phyloP scores from a whole-genome alignment of 2,797 vertebrate species.

The Threskiornis aethiopicus region DNA sequence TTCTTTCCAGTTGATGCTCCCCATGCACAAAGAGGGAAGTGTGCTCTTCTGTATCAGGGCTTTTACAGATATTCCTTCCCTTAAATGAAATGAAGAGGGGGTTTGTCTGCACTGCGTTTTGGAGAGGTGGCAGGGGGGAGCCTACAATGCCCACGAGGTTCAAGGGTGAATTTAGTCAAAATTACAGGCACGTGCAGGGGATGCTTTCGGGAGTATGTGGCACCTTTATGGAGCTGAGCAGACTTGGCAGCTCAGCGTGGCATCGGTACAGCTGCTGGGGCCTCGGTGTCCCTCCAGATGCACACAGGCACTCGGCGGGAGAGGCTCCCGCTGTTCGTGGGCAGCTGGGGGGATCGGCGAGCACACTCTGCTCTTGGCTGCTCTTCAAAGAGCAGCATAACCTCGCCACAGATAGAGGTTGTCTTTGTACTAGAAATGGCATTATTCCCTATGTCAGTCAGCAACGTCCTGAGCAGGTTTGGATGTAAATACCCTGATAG shows the following conservation, averaged over 20 bases:
- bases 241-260: neutral
- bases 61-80: neutral
- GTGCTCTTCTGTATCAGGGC: neutral
- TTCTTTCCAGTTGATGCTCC: slow-evolving; percentile 3
- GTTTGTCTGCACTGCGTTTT: neutral
- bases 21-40: neutral
- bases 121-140: neutral
- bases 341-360: neutral
- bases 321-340: neutral
- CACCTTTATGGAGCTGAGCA: neutral
- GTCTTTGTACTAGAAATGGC: neutral
- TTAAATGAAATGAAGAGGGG: neutral
- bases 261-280: neutral
- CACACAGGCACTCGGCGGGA: neutral
- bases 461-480: neutral
- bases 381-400: neutral
- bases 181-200: neutral
- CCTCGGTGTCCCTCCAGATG: fast-evolving
- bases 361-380: neutral
- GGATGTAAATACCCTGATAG: neutral
- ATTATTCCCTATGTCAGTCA: neutral
- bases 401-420: neutral
- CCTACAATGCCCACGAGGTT: neutral
- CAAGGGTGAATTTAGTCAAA: neutral
- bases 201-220: fast-evolving